Evolutionary conservation across 2,797 vertebrate species (phyloP), one percentile per base, ranked within the genome.

Genomic region (Thunnus albacares): DNA sequence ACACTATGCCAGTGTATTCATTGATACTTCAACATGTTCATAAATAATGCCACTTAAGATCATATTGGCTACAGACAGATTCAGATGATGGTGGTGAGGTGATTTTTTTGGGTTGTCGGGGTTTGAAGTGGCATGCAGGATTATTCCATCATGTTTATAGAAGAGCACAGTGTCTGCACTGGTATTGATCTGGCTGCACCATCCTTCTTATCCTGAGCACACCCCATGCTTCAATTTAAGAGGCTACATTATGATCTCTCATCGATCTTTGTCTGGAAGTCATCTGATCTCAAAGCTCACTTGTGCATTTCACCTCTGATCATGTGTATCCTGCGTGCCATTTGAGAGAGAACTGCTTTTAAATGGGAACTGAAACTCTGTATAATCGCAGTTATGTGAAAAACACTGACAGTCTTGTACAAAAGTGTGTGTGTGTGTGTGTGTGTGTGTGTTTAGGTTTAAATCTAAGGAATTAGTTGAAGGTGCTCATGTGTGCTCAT

Each of bases 121-220:
- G 22, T 57, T 70, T 63, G 47, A 77, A 35, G 38, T 15, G 62
- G 33, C 1, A 28, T 68, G 4, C 13, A 8, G 1, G 18, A n/a
- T 63, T 22, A 28, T 53, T 17, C 13, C 0, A 26, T 70, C 38
- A 20, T 6, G 0, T 43, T 62, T 51, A n/a, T 22, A 22, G 35
- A 69, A 52, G 24, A 56, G 58, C 62, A 41, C 15, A 18, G 12
- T 61, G 41, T 83, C 70, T 87, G 35, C 57, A 13, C 28, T 77
- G 4, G 10, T 84, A 86, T 86, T 61, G 77, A 83, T 85, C 81
- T 58, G 61, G 20, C 18, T 59, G 18, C 28, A 64, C 55, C 55
- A 51, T 38, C 63, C 65, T 71, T 22, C 7, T 51, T 47, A 55
- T 77, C 11, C 47, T 20, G 22, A 69, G 41, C 14, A 2, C 63